Evolutionary conservation across 2,888 invertebrate species (phyloP).

Genomic region (Mythimna pallens): DNA sequence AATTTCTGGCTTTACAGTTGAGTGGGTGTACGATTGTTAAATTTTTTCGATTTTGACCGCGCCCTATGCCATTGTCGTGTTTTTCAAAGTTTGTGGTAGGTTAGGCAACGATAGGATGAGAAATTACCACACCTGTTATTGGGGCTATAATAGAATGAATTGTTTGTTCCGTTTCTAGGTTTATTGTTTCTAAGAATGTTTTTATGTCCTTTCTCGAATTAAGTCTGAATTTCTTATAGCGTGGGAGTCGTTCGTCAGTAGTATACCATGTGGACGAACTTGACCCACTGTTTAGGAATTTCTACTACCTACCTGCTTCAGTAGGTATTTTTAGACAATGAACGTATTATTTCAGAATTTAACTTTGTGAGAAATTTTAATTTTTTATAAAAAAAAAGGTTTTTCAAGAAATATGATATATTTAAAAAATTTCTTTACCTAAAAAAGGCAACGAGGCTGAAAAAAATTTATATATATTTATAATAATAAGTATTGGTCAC

Average conservation of each 20-base stretch:
- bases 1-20: slow-evolving; percentile 79
- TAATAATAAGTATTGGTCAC: background rate
- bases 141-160: slow-evolving; percentile 5
- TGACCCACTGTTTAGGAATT: slow-evolving; percentile 6
- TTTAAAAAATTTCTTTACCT: background rate
- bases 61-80: slow-evolving; percentile 75
- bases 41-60: slow-evolving; percentile 74
- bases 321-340: background rate
- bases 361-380: too few species aligned
- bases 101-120: slow-evolving; percentile 47
- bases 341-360: background rate
- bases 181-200: slow-evolving; percentile 41
- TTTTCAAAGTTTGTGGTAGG: slow-evolving; percentile 68
- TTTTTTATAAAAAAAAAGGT: too few species aligned
- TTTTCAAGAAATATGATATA: background rate
- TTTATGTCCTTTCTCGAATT: slow-evolving; percentile 32
- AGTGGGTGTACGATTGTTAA: slow-evolving; percentile 76
- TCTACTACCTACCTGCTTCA: background rate
- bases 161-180: slow-evolving; percentile 31
- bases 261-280: slow-evolving; percentile 3
- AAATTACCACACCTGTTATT: slow-evolving; percentile 53
- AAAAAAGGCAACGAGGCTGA: background rate
- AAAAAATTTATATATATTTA: too few species aligned
- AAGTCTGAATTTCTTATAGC: slow-evolving; percentile 22
- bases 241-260: slow-evolving; percentile 11